Base-by-base conservation (phyloP, 2,113 vertebrate genomes). In the Oreochromis spilurus region DNA sequence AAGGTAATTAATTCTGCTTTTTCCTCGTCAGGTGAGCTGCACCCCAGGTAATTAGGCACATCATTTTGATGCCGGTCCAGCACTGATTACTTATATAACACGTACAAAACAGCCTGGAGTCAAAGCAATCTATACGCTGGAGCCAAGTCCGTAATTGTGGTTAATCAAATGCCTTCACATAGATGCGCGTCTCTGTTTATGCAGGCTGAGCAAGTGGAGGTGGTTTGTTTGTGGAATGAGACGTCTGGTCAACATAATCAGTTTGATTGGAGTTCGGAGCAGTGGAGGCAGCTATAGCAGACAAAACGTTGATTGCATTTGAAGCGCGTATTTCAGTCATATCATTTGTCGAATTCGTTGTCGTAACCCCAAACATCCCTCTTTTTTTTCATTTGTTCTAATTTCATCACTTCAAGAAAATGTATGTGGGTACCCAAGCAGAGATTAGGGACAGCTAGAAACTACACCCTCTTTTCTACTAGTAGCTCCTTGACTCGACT, bases 111-210 rank as follows among this genome's bases (percentile, higher is more conserved):
- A 88, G 83, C 88, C 89, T 84, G 2, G 67, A 90, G 90, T 89
- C 70, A 48, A 75, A 90, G 90, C 48, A 88, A 94, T 91, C 85
- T 45, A 86, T 62, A 80, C 75, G 81, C 83, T 24, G 70, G 70
- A 48, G 89, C 84, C 79, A 52, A 83, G 85, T 84, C 90, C 38
- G 10, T 92, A 92, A 95, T 93, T 88, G 94, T 72, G 86, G 83
- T 85, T 95, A 93, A 96, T 94, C 94, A 95, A 87, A 93, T 84
- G 79, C 85, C 88, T 93, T 93, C 86, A 43, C 82, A 88, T 48
- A 83, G 60, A 83, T 31, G 53, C 26, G n/a, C 5, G 34, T 31
- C 13, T 79, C 84, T 86, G 90, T 91, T 89, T 90, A 82, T 34
- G 7, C 77, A 85, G 78, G 53, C 88, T 79, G 79, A 75, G 79